Base-by-base conservation (phyloP, 2,797 vertebrate genomes). In the Nannoperca obscura region DNA sequence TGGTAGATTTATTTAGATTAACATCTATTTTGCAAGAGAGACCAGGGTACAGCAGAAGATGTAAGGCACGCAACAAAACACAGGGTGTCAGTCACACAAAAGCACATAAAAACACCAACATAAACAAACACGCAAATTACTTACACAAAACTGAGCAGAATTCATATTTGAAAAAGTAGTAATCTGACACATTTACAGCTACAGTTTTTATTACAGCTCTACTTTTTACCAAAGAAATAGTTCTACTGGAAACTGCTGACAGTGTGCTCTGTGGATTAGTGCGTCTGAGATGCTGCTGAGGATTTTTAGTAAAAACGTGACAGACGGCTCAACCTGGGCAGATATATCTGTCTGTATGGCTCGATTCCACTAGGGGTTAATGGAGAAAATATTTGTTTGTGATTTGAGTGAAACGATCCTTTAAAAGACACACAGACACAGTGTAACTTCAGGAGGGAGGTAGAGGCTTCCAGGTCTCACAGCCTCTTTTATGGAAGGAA, bases 391-490 rank as follows among this genome's bases (percentile, higher is more conserved):
- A 5, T 34, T 19, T 17, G 69, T 54, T 50, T 58, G n/a, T 24
- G 3, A 61, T 62, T 64, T 77, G 24, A 49, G 55, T 50, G 68
- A 76, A 63, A 8, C 19, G 8, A 53, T 6, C 53, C 50, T 76
- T 73, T 66, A 72, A 54, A 32, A 65, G 46, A 63, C 75, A 78
- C 42, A 84, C 79, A 74, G 38, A 59, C 64, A 55, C 12, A 15
- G 20, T 34, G 27, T 71, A 74, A 84, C 81, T 84, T 88, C 82
- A 82, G 75, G 82, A 83, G 76, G 74, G 82, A 82, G 82, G 78
- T 24, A 75, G 62, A 85, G 72, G 77, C 82, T 82, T 88, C 80
- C 78, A 86, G 66, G 40, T 86, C 86, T 87, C 84, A 85, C 71
- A 66, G 76, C 74, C 58, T 72, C 59, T 85, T 90, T 88, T 83